Evolutionary conservation across 1,140 invertebrate genomes (phyloP), one percentile per base, ranked within the genome.

Genomic region (Drosophila athabasca): DNA sequence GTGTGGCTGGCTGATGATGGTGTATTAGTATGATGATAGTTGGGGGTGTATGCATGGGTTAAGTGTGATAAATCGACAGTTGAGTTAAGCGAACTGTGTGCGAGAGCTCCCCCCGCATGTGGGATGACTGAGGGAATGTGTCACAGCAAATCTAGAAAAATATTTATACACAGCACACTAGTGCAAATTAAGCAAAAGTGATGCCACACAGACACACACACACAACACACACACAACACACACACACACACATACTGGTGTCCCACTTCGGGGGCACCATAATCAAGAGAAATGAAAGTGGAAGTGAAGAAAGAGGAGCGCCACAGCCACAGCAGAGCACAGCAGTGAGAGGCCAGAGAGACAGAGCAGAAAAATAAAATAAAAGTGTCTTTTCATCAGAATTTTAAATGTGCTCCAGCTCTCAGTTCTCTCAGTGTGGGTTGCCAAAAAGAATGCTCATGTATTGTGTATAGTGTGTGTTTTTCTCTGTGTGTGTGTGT

Each of bases 41-140:
- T 19, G 8, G 26, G 48, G 31, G 51, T 57, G 29, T 57, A 46
- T 75, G 52, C 66, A 60, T 61, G 68, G 75, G 61, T 67, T 89
- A 88, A 88, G 83, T 89, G 83, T 88, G 76, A 88, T 88, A 88
- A 88, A 88, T 88, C 83, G 83, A 88, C 83, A 88, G 83, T 82
- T 87, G 75, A 88, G 76, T 87, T 82, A 87, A 78, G 57, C 64
- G 64, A 69, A 64, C 81, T 85, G 62, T 67, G 76, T 64, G 80
- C 61, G 58, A 44, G 53, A 48, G 57, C 15, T 50, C 24, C 15
- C 49, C 49, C 11, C 19, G 29, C 19, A 35, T n/a, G n/a, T 9
- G 31, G n/a, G 8, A n/a, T 61, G 41, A 24, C 5, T 19, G 39
- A 51, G 58, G 9, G 55, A 26, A 39, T 39, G 39, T 46, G 48